A percentile compares a stretch with the other conserved stretches of the same genome.
These are phyloP conservation scores for Rhadinocentrus ornatus DNA, from an alignment of 2,797 vertebrate genomes.

Conservation along the genomic window DNA sequence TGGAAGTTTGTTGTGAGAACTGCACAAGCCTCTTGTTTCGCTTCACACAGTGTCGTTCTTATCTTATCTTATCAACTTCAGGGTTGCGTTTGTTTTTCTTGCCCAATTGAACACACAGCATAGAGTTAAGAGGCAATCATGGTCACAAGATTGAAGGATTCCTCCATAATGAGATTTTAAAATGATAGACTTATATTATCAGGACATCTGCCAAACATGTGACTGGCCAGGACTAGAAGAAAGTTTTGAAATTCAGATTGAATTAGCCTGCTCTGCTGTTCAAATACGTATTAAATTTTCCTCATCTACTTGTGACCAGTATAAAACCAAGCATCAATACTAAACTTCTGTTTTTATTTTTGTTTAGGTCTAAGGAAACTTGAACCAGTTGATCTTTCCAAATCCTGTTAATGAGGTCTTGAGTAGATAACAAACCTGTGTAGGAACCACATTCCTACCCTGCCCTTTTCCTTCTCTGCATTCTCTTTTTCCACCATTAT, in stretches of 20 bases:
- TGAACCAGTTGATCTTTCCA: neutral
- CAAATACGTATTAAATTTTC: constrained; percentile 7
- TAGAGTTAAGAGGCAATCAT: neutral
- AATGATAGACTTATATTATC: constrained; percentile 17
- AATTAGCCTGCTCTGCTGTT: constrained; percentile 4
- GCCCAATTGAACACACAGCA: constrained; percentile 3
- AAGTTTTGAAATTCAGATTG: constrained; percentile 5
- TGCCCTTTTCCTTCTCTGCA: constrained; percentile 45
- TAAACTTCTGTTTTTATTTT: neutral
- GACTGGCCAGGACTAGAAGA: constrained; percentile 5
- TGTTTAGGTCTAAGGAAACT: neutral
- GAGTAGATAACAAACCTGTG: constrained; percentile 34
- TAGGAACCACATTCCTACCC: constrained; percentile 52
- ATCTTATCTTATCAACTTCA: constrained; percentile 22
- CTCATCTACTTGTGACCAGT: neutral
- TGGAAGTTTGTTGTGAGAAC: neutral
- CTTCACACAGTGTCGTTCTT: constrained; percentile 12
- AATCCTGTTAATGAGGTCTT: constrained; percentile 12
- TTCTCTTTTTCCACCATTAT: constrained; percentile 61
- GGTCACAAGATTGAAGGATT: constrained; percentile 25
- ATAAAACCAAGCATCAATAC: constrained; percentile 1
- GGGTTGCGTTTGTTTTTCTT: neutral
- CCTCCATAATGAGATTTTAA: constrained; percentile 14
- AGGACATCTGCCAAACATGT: constrained; percentile 23
- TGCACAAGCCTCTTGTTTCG: neutral